phyloP scores from a whole-genome alignment of 2,797 vertebrate species.

The Gadopsis marmoratus region DNA sequence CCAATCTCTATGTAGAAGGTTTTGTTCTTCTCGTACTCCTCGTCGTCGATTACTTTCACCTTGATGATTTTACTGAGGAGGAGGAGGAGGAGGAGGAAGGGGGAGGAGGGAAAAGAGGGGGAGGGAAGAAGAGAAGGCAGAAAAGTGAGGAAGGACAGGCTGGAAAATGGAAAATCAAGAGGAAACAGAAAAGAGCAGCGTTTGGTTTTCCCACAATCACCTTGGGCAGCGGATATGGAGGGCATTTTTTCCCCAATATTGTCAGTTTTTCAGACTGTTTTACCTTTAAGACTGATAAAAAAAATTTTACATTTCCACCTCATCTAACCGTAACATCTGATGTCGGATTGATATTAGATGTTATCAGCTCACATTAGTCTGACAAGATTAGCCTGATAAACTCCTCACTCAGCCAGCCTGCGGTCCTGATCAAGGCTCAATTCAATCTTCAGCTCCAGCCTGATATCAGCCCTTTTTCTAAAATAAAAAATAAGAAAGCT shows the following conservation, averaged over 20 bases:
- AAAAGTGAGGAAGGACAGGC: constrained; percentile 83
- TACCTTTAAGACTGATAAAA: not conserved
- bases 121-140: constrained; percentile 82
- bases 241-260: too few species aligned
- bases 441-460: constrained; percentile 2
- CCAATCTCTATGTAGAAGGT: constrained; percentile 99
- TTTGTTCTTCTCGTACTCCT: constrained; percentile 99
- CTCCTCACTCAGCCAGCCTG: constrained; percentile 14
- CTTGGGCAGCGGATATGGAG: not conserved
- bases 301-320: constrained; percentile 12
- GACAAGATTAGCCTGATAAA: constrained; percentile 45
- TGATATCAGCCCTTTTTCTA: constrained; percentile 5
- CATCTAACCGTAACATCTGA: constrained; percentile 21
- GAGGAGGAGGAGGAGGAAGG: constrained; percentile 80
- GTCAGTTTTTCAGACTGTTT: not conserved
- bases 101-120: constrained; percentile 77
- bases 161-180: constrained; percentile 58
- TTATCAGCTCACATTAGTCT: constrained; percentile 34
- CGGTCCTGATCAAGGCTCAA: constrained; percentile 15
- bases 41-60: constrained; percentile 99
- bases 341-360: constrained; percentile 29
- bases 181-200: constrained; percentile 43
- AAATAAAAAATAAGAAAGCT: not conserved
- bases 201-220: constrained; percentile 39
- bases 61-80: constrained; percentile 97